A percentile compares a stretch with the other conserved stretches of the same genome.
Conservation (phyloP, 2,113 vertebrate genomes). For the Peucedramus taeniatus region DNA sequence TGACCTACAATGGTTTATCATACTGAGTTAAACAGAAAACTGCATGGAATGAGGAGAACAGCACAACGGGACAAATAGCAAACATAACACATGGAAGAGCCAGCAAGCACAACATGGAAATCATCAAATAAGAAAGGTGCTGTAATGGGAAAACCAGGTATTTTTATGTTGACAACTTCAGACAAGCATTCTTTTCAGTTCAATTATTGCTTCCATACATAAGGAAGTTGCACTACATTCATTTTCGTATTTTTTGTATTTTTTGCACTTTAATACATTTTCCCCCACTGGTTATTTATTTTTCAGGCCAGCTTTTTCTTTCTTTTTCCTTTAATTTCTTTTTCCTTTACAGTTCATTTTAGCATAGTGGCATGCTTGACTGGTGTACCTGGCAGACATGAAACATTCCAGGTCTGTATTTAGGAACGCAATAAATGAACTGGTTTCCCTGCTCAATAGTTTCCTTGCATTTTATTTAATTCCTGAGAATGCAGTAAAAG, state of each 20-base stretch:
- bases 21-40: not conserved
- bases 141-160: not conserved
- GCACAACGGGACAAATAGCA: not conserved
- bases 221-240: not conserved
- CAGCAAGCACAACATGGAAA: not conserved
- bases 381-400: not conserved
- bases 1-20: not conserved
- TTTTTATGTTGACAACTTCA: not conserved
- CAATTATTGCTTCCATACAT: not conserved
- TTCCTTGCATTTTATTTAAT: not conserved
- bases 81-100: not conserved
- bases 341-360: conserved; percentile 1
- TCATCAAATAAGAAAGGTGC: not conserved
- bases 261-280: not conserved
- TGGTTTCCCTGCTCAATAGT: not conserved
- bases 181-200: not conserved
- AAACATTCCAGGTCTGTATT: not conserved
- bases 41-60: not conserved
- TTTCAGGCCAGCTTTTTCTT: not conserved
- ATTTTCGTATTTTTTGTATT: not conserved
- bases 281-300: not conserved
- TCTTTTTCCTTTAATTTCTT: not conserved
- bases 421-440: not conserved
- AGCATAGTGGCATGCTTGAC: not conserved
- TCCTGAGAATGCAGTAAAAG: not conserved